Conservation (phyloP, 2,888 invertebrate genomes). For the Nemotelus pantherinus region DNA sequence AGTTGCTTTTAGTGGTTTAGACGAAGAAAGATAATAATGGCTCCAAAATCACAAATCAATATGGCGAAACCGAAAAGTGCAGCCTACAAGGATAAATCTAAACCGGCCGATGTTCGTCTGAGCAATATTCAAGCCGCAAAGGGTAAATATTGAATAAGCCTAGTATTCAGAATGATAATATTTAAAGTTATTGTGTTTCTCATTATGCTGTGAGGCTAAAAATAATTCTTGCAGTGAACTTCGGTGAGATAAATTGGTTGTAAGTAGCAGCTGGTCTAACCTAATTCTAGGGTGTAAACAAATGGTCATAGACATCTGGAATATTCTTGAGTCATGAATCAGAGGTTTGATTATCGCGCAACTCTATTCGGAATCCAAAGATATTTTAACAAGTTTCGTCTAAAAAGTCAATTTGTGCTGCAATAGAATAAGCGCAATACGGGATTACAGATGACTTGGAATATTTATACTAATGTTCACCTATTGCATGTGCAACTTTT, state of each 20-base stretch:
- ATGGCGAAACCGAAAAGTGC: constrained; percentile 62
- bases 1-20: constrained; percentile 25
- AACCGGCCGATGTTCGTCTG: constrained; percentile 91
- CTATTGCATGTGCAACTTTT: too few species aligned
- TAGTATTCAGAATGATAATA: background rate
- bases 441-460: too few species aligned
- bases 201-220: background rate
- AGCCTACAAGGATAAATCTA: constrained; percentile 90
- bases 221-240: background rate
- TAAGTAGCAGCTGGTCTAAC: constrained; percentile 38
- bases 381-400: background rate
- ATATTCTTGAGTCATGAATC: constrained; percentile 47
- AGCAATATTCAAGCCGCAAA: constrained; percentile 99
- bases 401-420: background rate
- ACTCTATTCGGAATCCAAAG: too few species aligned
- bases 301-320: constrained; percentile 46
- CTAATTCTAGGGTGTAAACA: constrained; percentile 50
- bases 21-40: constrained; percentile 57
- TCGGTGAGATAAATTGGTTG: constrained; percentile 2
- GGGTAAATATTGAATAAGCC: constrained; percentile 70
- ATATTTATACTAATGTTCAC: too few species aligned
- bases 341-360: too few species aligned
- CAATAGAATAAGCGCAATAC: background rate
- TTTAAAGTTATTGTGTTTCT: background rate
- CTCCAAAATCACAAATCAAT: constrained; percentile 59